phyloP scores from a whole-genome alignment of 2,113 vertebrate genomes.

The Lanius ludovicianus region DNA sequence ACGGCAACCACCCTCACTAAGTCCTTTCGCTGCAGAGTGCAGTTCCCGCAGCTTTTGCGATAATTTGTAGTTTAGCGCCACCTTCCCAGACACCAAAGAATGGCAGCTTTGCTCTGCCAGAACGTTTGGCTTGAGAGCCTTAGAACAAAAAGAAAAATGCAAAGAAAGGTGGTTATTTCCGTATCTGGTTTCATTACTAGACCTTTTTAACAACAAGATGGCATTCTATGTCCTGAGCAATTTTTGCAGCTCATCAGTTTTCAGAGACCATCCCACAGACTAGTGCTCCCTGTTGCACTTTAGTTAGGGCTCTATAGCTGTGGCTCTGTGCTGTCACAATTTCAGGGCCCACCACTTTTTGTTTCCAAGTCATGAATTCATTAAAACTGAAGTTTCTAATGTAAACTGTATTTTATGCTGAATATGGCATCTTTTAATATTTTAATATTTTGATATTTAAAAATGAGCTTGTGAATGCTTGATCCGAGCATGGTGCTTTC shows the following conservation, averaged over 20 bases:
- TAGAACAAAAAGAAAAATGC: background rate
- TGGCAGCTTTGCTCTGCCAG: slow-evolving; percentile 77
- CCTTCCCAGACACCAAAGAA: slow-evolving; percentile 82
- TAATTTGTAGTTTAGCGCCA: slow-evolving; percentile 85
- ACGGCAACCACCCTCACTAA: accelerated
- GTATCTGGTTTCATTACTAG: background rate
- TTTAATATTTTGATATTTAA: background rate
- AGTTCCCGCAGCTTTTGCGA: slow-evolving; percentile 73
- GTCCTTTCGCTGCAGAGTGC: background rate
- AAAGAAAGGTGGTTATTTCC: background rate
- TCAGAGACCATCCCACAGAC: background rate
- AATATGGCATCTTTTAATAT: background rate
- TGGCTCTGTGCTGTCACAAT: background rate
- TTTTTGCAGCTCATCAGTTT: background rate
- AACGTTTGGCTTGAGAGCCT: slow-evolving; percentile 74
- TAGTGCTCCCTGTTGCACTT: background rate
- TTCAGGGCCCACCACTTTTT: background rate
- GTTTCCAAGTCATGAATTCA: background rate
- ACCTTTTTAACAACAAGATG: background rate
- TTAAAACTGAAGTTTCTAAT: background rate
- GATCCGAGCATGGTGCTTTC: background rate
- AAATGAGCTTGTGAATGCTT: background rate
- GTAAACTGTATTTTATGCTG: background rate
- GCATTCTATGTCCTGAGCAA: background rate
- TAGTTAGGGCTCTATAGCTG: accelerated